Evolutionary conservation across 2,113 vertebrate species (phyloP).

Genomic region (Fregata magnificens): DNA sequence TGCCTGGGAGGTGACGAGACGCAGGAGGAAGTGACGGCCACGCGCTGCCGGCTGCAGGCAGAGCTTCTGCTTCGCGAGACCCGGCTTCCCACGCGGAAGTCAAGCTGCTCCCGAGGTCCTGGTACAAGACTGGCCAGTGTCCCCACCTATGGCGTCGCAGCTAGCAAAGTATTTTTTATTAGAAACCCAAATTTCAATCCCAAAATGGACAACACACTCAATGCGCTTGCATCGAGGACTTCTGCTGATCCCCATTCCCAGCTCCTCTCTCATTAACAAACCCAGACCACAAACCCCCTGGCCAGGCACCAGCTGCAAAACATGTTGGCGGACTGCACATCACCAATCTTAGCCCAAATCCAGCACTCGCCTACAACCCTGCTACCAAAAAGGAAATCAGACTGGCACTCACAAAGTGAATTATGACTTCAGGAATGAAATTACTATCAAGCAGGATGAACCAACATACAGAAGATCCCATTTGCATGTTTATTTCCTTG

Average conservation of each 20-base stretch:
- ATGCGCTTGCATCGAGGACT: accelerated
- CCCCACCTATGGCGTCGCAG: accelerated
- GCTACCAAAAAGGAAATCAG: neutral
- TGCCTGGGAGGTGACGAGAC: accelerated
- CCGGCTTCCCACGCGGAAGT: accelerated
- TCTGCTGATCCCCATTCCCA: neutral
- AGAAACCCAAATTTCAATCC: neutral
- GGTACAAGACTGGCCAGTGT: no score
- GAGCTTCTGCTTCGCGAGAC: neutral
- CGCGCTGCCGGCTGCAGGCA: accelerated
- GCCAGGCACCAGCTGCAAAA: neutral
- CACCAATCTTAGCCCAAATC: neutral
- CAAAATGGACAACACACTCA: neutral
- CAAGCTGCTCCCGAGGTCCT: neutral
- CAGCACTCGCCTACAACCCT: accelerated
- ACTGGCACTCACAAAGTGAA: neutral
- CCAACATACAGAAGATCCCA: neutral
- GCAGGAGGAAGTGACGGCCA: neutral
- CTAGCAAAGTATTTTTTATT: neutral
- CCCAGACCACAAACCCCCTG: neutral
- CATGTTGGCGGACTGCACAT: neutral
- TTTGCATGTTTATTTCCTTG: slow-evolving; percentile 24
- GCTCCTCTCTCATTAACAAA: neutral
- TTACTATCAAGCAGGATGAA: slow-evolving; percentile 3
- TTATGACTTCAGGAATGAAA: neutral